Evolutionary conservation across 2,797 vertebrate species (phyloP).

Genomic region (Intellagama lesueurii): DNA sequence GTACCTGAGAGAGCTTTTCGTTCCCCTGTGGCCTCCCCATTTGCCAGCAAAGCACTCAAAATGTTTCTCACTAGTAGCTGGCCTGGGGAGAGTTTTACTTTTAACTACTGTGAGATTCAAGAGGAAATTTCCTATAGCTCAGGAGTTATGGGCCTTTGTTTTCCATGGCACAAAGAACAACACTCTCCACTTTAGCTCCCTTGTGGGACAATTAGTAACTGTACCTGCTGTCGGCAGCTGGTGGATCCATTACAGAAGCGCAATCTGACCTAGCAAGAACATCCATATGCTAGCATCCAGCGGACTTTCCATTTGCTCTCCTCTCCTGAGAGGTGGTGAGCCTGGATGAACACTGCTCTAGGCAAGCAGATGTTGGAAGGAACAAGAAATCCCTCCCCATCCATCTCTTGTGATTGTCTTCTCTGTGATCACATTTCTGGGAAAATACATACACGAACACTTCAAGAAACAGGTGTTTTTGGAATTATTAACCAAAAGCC

Average conservation of each 20-base stretch:
- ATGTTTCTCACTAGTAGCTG: not conserved
- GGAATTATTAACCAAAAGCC: not conserved
- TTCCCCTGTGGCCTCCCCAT: not conserved
- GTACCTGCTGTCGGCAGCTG: conserved; percentile 24
- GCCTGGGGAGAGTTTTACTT: not conserved
- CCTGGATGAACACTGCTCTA: not conserved
- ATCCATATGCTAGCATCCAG: not conserved
- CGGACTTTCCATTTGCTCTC: not conserved
- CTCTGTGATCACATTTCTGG: not conserved
- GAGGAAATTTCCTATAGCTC: not conserved
- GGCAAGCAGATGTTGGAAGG: conserved; percentile 15
- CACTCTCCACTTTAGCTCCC: not conserved
- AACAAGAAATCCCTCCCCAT: not conserved
- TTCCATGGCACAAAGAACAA: conserved; percentile 4
- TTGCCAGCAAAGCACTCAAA: not conserved
- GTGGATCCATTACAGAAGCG: conserved; percentile 1
- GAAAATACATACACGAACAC: not conserved
- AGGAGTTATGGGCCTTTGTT: not conserved
- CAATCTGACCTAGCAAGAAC: conserved; percentile 16
- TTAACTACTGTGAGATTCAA: not conserved
- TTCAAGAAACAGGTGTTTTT: not conserved
- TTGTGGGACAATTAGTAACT: conserved; percentile 25
- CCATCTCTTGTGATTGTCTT: not conserved
- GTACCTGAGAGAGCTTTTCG: not conserved
- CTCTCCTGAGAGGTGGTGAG: conserved; percentile 22